phyloP scores from a whole-genome alignment of 1,140 invertebrate species.

The Macrosteles quadrilineatus region DNA sequence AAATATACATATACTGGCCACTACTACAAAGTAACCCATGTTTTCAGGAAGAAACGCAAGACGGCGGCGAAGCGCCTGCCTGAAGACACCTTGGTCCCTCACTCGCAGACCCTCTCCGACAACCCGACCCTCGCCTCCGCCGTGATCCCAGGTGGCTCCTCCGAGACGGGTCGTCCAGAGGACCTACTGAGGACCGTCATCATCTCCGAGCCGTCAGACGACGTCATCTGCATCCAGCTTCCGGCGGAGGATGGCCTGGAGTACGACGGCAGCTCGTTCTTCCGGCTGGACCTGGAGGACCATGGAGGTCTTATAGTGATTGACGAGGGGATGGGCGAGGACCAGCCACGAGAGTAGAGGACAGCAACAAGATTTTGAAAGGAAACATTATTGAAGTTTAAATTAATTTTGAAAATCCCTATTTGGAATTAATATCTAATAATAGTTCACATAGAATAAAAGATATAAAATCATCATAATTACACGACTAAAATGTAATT shows the following conservation, averaged over 20 bases:
- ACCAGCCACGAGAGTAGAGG: neutral
- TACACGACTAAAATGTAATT: too few species aligned
- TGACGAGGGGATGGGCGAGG: constrained; percentile 3
- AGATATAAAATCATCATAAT: too few species aligned
- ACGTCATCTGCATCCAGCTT: constrained; percentile 38
- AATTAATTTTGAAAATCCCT: too few species aligned
- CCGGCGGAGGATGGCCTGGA: constrained; percentile 25
- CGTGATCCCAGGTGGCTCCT: constrained; percentile 23
- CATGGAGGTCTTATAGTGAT: constrained; percentile 12
- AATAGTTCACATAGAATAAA: too few species aligned
- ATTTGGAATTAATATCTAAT: too few species aligned
- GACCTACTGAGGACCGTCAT: neutral
- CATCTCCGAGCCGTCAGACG: constrained; percentile 30
- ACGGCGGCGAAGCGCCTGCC: neutral
- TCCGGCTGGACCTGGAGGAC: neutral
- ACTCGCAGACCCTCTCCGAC: neutral
- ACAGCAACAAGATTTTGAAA: too few species aligned
- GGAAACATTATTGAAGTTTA: too few species aligned
- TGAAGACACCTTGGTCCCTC: neutral
- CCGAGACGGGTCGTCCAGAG: neutral
- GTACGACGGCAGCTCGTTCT: constrained; percentile 18
- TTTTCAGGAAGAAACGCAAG: constrained; percentile 20
- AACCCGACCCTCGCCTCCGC: constrained; percentile 36
- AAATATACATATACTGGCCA: too few species aligned
- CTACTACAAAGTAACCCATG: too few species aligned